Evolutionary conservation across 2,113 vertebrate genomes (phyloP), one percentile per base, ranked within the genome.

Genomic region (Reinhardtius hippoglossoides): DNA sequence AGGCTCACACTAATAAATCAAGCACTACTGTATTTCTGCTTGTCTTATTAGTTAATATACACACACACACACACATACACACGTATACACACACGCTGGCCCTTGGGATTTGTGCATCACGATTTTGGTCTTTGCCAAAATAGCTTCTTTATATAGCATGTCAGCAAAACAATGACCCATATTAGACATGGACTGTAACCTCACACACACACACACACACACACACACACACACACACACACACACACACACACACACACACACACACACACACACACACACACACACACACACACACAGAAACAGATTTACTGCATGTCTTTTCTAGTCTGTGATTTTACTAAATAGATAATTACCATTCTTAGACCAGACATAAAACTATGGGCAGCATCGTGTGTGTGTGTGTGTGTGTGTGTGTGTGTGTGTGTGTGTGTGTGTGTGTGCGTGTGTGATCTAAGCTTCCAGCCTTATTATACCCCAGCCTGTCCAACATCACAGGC

Each of bases 141-240:
- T 42, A 84, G 74, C 68, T 77, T 81, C 78, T 87, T 76, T 82
- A 76, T 54, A 76, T 72, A 86, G 80, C 64, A 74, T 78, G 77
- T 85, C 64, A 80, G 70, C 26, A 37, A 82, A 77, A 40, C 84
- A 78, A 54, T 77, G 86, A 87, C 78, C 80, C 76, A 80, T 46
- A 82, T 82, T 72, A 69, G 67, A 86, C 71, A 71, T 63, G 59
- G 54, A 68, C 81, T 78, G 59, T 63, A 82, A 80, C 55, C 80
- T 60, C 0, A 54, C 21, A 24, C 37, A 57, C 46, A 48, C 20
- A 52, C 68, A 71, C 67, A 59, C 27, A 73, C 76, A 66, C 56
- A 26, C 4, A 66, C 66, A 40, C 27, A 74, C 76, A 66, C 67
- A 40, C 68, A 71, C 67, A 59, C 27, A 73, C 76, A 66, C 56